Base-by-base conservation (phyloP, 1,140 invertebrate species). In the Drosophila rhopaloa region DNA sequence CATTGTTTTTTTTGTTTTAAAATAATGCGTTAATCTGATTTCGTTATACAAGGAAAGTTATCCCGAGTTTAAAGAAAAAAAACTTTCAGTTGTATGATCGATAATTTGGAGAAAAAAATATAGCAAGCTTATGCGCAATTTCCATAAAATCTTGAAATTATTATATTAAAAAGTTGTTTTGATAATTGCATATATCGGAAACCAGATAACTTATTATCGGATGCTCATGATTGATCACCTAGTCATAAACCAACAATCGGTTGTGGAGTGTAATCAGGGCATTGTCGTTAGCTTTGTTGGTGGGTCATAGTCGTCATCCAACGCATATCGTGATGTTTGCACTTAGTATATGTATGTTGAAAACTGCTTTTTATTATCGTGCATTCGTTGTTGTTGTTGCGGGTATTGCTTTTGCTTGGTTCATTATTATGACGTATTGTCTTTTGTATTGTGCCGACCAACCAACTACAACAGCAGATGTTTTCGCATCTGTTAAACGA, bases 401-500 rank as follows among this genome's bases (percentile, higher is more conserved):
- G 44, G 16, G 14, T 74, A 63, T 53, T 75, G 47, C 46, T 16
- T 59, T 57, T 65, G 41, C 56, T 59, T 43, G 57, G 70, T 76
- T 76, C 71, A 46, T 76, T 62, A 75, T 75, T 73, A 57, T 76
- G 73, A 76, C 59, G 71, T 75, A 73, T 75, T 75, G 71, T 56
- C 71, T 75, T 75, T 75, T 72, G 56, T 75, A 50, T 73, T 75
- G 35, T 47, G 48, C 68, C 68, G 71, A 62, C 65, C 11, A 37
- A 53, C 24, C 59, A 53, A 68, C 59, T 56, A 32, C 59, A 48
- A 24, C 27, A 32, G 35, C 16, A 19, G 44, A 19, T 72, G 55
- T 62, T 74, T 75, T 75, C 41, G 57, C 58, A 48, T 72, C 37
- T 54, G 56, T 47, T 72, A 40, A 57, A 29, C 43, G 62, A 65